These are phyloP conservation scores for Bombylius discolor DNA, from an alignment of 2,888 invertebrate genomes.

Conservation along the genomic window DNA sequence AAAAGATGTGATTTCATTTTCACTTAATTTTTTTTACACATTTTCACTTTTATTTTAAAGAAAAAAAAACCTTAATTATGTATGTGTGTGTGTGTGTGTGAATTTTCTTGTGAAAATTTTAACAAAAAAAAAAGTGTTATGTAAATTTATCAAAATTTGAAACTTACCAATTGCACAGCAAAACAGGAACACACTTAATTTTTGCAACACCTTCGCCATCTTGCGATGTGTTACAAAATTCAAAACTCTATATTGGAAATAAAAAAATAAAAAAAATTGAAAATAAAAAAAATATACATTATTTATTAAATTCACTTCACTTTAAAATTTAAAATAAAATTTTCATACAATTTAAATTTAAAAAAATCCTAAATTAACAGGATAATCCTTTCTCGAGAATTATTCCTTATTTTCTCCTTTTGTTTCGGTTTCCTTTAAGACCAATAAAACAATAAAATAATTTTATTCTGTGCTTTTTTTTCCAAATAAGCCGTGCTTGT, in stretches of 20 bases:
- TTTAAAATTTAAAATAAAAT: too few relatives aligned
- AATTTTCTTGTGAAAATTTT: too few relatives aligned
- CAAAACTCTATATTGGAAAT: constrained; percentile 5
- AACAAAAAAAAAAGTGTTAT: too few relatives aligned
- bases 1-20: too few relatives aligned
- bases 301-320: background rate
- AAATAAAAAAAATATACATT: background rate
- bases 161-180: constrained; percentile 32
- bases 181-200: constrained; percentile 30
- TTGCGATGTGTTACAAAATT: constrained; percentile 23
- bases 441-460: too few relatives aligned
- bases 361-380: too few relatives aligned
- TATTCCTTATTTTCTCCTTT: background rate
- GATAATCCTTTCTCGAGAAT: background rate
- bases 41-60: too few relatives aligned
- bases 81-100: too few relatives aligned
- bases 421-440: too few relatives aligned
- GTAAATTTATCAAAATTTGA: background rate
- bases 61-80: too few relatives aligned
- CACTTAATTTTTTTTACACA: background rate
- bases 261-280: constrained; percentile 7
- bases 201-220: constrained; percentile 35
- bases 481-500: background rate
- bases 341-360: too few relatives aligned
- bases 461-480: too few relatives aligned